A percentile compares a stretch with the other conserved stretches of the same genome.
Conservation (phyloP, 2,888 invertebrate genomes). For the Molorchus minor region DNA sequence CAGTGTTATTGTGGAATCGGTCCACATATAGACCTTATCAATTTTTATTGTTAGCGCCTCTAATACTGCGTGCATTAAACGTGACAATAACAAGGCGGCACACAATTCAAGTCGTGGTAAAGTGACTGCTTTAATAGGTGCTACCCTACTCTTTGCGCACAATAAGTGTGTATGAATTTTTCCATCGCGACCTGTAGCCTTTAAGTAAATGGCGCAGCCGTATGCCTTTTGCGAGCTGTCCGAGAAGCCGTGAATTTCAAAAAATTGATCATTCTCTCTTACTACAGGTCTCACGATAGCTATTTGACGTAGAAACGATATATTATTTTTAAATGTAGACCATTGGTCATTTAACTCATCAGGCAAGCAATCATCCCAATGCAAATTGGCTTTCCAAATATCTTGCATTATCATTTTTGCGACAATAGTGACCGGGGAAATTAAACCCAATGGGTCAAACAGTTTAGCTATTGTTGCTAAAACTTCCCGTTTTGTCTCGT, state of each 20-base stretch:
- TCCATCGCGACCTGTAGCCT: too few species aligned
- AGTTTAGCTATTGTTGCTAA: too few species aligned
- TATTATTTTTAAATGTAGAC: neutral
- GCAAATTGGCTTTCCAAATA: neutral
- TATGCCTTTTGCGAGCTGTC: too few species aligned
- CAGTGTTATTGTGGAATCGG: slow-evolving; percentile 37
- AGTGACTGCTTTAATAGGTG: slow-evolving; percentile 38
- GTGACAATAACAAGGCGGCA: slow-evolving; percentile 36
- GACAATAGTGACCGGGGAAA: neutral
- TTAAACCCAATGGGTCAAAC: too few species aligned
- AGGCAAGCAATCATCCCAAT: neutral
- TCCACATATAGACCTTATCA: slow-evolving; percentile 28
- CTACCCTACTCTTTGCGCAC: slow-evolving; percentile 32
- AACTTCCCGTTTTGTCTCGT: neutral
- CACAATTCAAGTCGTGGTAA: slow-evolving; percentile 41
- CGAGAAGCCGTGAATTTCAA: too few species aligned
- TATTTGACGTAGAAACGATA: neutral
- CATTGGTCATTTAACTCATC: neutral
- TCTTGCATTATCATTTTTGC: neutral
- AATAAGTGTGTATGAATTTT: too few species aligned
- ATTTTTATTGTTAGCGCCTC: slow-evolving; percentile 17
- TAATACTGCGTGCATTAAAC: slow-evolving; percentile 25
- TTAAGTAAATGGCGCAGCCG: too few species aligned
- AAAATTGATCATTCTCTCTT: too few species aligned
- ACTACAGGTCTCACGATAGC: too few species aligned